Base-by-base conservation (phyloP, 2,888 invertebrate species). In the Drosophila rellima region DNA sequence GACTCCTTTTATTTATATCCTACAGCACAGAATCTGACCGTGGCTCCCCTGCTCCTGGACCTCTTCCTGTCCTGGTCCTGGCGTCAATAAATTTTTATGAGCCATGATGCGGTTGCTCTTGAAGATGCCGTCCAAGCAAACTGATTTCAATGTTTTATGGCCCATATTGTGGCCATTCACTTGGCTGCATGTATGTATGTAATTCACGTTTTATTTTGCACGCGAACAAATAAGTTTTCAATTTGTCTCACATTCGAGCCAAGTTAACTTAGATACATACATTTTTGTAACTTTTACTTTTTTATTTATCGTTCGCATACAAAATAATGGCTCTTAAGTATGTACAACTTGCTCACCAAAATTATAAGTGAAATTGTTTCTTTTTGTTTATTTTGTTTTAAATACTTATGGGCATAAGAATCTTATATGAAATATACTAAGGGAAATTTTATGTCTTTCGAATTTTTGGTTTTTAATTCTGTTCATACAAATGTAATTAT, bases 1-100 rank as follows among this genome's bases (percentile, higher is more conserved):
- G 90, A 90, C 88, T 88, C 82, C 72, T 88, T 87, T 91, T 90
- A 88, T 88, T 89, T 84, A 88, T 88, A 81, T 89, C 80, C 73
- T 63, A 56, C 18, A 70, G 70, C 70, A 60, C 48, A 69, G 45
- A 45, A 54, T 66, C 69, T 65, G 63, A 50, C 50, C 68, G 55
- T 72, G 69, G 67, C 11, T 2, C 7, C 35, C 20, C 15, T 3
- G 11, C 17, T 39, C 31, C 40, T 51, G 42, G 31, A 17, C 61
- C 18, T 62, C 26, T 29, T 40, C 47, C 71, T 72, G 86, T 80
- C 86, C 69, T 82, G 70, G 71, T 80, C 86, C 69, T 82, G 70
- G 71, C 77, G 75, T 80, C 87, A 80, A 87, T 90, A 87, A 90
- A 90, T 90, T 90, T 87, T 87, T 87, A 87, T 90, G 88, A 85